These are phyloP conservation scores for Chaetodon trifasciatus DNA, from an alignment of 2,797 vertebrate genomes.

Conservation along the genomic window DNA sequence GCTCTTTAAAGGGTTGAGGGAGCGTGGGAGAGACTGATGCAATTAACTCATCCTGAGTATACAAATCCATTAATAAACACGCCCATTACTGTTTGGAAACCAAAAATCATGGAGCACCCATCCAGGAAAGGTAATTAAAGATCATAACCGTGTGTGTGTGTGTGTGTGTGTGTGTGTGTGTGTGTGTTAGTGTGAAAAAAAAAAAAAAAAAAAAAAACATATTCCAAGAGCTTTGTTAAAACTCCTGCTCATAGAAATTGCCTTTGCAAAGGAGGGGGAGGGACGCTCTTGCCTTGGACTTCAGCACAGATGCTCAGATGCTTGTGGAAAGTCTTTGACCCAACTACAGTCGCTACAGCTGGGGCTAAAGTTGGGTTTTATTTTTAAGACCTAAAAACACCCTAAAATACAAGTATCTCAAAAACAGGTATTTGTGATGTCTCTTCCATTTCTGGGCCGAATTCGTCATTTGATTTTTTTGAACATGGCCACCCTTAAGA, in stretches of 20 bases:
- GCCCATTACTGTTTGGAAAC: conserved; percentile 63
- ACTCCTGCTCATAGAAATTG: conserved; percentile 44
- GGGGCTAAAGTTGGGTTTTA: conserved; percentile 26
- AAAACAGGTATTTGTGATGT: neutral
- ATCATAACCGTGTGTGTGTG: conserved; percentile 43
- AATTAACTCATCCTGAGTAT: conserved; percentile 61
- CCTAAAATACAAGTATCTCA: neutral
- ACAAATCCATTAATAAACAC: conserved; percentile 62
- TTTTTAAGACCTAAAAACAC: conserved; percentile 9
- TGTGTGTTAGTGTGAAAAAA: conserved; percentile 17
- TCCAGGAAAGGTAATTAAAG: conserved; percentile 71
- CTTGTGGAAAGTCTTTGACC: conserved; percentile 55
- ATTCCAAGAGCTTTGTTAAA: conserved; percentile 61
- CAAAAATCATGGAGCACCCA: conserved; percentile 39
- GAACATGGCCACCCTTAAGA: neutral
- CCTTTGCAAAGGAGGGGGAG: conserved; percentile 34
- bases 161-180: too few relatives aligned
- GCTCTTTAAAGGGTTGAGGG: conserved; percentile 40
- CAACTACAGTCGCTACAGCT: conserved; percentile 18
- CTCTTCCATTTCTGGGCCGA: neutral
- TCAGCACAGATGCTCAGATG: conserved; percentile 32
- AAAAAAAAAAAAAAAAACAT: conserved; percentile 54
- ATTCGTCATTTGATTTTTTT: conserved; percentile 1
- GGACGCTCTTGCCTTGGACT: conserved; percentile 37
- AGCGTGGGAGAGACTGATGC: conserved; percentile 59